Evolutionary conservation across 1,140 invertebrate species (phyloP).

Genomic region (Philopotamus ludificatus): DNA sequence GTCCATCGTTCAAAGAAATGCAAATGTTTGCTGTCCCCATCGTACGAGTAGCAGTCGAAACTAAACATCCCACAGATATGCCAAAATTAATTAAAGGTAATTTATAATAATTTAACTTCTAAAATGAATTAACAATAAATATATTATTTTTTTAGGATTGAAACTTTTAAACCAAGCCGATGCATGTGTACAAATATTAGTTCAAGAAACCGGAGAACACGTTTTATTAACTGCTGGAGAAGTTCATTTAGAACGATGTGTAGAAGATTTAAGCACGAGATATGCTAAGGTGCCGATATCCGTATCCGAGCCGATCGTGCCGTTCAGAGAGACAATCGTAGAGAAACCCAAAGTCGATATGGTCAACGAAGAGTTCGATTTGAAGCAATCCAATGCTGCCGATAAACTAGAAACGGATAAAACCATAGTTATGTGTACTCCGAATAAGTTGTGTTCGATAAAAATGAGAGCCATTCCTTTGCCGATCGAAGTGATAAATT

Average conservation of each 20-base stretch:
- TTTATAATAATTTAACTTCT: too few species aligned
- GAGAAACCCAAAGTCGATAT: conserved; percentile 80
- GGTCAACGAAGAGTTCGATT: conserved; percentile 82
- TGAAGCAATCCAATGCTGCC: conserved; percentile 42
- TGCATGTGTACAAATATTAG: conserved; percentile 84
- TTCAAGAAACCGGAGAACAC: conserved; percentile 94
- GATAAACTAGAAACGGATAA: conserved; percentile 55
- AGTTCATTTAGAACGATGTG: conserved; percentile 94
- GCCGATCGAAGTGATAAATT: conserved; percentile 68
- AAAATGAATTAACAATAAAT: conserved; percentile 6
- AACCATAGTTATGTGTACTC: conserved; percentile 63
- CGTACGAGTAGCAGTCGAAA: conserved; percentile 92
- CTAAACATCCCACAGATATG: conserved; percentile 78
- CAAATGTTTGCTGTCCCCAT: conserved; percentile 83
- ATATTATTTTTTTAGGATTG: conserved; percentile 47
- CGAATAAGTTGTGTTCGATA: conserved; percentile 72
- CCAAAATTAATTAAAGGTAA: conserved; percentile 74
- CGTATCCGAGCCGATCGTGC: conserved; percentile 93
- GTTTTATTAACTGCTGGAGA: conserved; percentile 96
- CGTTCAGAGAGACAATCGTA: conserved; percentile 92
- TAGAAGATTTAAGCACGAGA: conserved; percentile 63
- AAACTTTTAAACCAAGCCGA: conserved; percentile 89
- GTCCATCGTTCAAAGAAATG: conserved; percentile 87
- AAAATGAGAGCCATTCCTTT: conserved; percentile 79
- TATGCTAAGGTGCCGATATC: conserved; percentile 88